Evolutionary conservation across 1,140 invertebrate genomes (phyloP).

Genomic region (Asobara japonica): DNA sequence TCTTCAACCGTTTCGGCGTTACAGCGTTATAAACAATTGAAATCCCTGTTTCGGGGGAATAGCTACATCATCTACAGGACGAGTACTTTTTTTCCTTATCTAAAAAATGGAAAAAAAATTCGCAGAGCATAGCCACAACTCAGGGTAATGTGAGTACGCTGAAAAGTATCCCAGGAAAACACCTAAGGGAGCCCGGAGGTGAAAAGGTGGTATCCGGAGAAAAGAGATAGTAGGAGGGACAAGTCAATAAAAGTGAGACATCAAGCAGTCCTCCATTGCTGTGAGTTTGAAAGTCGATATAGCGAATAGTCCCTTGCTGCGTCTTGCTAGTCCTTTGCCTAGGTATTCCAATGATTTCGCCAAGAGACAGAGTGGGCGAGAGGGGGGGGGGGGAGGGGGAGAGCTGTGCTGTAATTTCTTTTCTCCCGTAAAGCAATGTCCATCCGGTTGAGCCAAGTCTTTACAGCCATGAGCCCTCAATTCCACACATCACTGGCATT

Average conservation of each 20-base stretch:
- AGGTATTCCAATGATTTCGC: slow-evolving; percentile 1
- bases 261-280: background rate
- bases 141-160: background rate
- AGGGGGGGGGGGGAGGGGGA: too few species aligned
- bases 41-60: too few species aligned
- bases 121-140: too few species aligned
- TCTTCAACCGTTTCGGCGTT: too few species aligned
- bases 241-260: slow-evolving; percentile 4
- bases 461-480: background rate
- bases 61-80: too few species aligned
- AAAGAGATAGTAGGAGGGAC: background rate
- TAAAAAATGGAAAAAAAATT: too few species aligned
- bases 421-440: slow-evolving; percentile 2
- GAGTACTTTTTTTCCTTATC: too few species aligned
- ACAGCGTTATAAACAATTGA: too few species aligned
- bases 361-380: too few species aligned
- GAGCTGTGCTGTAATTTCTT: background rate
- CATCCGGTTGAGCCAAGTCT: background rate
- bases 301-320: background rate
- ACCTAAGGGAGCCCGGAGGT: background rate
- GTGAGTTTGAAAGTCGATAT: background rate
- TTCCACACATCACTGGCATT: slow-evolving; percentile 3
- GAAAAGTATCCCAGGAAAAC: background rate
- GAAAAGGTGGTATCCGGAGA: background rate
- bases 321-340: background rate